Evolutionary conservation across 2,888 invertebrate genomes (phyloP), one percentile per base, ranked within the genome.

Genomic region (Polietes domitor): DNA sequence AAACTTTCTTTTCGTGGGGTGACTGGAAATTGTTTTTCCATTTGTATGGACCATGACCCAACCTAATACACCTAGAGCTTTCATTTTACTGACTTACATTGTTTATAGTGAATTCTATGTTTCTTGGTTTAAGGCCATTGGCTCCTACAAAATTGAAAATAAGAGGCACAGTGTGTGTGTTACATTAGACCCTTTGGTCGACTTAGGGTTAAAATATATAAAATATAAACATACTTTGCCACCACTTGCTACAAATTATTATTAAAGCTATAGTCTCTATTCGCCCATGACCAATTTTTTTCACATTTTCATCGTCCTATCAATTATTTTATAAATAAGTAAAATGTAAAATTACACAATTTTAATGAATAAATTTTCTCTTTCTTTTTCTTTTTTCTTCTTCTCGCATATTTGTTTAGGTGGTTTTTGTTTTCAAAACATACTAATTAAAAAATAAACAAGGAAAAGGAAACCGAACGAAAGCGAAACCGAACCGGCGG

Each of bases 381-480:
- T 70, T n/a, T 12, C 47, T 43, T 41, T 19, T 70, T n/a, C 15
- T 70, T 43, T 41, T 19, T 37, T 41, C 19, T 68, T 15, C 17
- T 15, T 19, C 24, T 70, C 28, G 19, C n/a, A 5, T 50, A 47
- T 70, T 70, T 50, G 19, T 71, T 47, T 71, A 53, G 47, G 53
- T 28, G 47, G 53, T 28, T 71, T 26, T 32, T 37, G 37, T 68
- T 17, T 68, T 50, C 26, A 28, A n/a, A n/a, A 71, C 71, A 32
- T 26, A 71, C 47, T 71, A 71, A 53, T 53, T 71, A 53, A 53
- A 53, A 71, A 47, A 71, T 50, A 71, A 71, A 71, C 50, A 53
- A 71, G 53, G 53, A 71, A 21, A 32, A 71, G 53, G 53, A 71
- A 21, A 19, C 53, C 43, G 4, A 47, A 26, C 37, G n/a, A n/a